These are phyloP conservation scores for Crambe crambe DNA, from an alignment of 37 sponge, comb jelly and placozoan species.

Conservation along the genomic window DNA sequence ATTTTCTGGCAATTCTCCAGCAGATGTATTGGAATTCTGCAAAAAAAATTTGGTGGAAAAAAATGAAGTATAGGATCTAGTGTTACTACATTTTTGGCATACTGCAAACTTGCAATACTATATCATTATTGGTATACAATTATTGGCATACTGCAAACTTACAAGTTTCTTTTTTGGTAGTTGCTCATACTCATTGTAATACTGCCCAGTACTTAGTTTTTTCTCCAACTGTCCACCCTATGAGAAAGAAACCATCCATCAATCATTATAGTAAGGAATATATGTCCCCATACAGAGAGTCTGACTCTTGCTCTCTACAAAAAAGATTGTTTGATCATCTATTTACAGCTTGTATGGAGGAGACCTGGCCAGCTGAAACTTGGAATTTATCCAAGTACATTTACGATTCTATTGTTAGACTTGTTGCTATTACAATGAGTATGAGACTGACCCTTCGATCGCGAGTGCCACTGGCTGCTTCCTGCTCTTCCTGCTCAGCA, in stretches of 20 bases:
- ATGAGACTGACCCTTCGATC: constrained; percentile 40
- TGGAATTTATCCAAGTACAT: not conserved
- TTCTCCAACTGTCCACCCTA: constrained; percentile 55
- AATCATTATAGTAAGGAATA: not conserved
- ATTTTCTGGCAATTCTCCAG: constrained; percentile 60
- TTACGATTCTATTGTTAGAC: not conserved
- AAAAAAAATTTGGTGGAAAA: not conserved
- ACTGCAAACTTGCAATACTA: not conserved
- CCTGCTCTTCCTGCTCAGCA: constrained; percentile 54
- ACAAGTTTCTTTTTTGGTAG: constrained; percentile 60
- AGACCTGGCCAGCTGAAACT: not conserved
- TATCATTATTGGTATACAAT: too few species aligned
- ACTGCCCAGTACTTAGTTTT: constrained; percentile 28
- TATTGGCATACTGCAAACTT: not conserved
- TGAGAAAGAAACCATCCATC: not conserved
- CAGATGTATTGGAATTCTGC: constrained; percentile 35
- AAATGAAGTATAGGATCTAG: not conserved
- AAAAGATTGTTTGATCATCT: not conserved
- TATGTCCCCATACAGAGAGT: too few species aligned
- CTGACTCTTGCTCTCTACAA: too few species aligned
- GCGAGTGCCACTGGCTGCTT: constrained; percentile 57
- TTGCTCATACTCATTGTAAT: constrained; percentile 54
- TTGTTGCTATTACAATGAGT: not conserved
- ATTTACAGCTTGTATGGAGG: not conserved
- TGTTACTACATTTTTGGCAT: not conserved